phyloP scores from a whole-genome alignment of 2,888 invertebrate species.

The Gnatocerus cornutus region DNA sequence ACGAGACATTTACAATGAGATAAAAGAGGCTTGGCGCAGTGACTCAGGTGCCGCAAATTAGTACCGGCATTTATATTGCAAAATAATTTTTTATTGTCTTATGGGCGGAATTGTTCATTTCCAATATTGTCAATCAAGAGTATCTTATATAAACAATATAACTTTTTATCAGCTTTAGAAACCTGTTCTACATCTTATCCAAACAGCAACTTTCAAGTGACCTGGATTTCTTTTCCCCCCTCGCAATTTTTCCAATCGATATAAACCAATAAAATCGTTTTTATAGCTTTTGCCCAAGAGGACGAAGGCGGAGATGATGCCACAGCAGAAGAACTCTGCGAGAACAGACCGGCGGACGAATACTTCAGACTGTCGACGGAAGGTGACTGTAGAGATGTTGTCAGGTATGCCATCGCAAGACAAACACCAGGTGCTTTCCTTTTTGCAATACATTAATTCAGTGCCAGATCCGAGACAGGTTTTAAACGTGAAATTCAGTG shows the following conservation, averaged over 20 bases:
- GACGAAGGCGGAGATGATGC: constrained; percentile 77
- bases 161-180: constrained; percentile 51
- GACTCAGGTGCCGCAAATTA: constrained; percentile 23
- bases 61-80: constrained; percentile 7
- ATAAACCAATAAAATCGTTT: constrained; percentile 21
- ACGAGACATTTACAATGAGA: constrained; percentile 32
- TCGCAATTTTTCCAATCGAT: constrained; percentile 35
- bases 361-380: constrained; percentile 90
- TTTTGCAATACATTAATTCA: background rate
- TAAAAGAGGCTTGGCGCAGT: constrained; percentile 32
- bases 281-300: constrained; percentile 78
- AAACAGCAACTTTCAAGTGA: constrained; percentile 59
- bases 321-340: constrained; percentile 88
- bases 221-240: constrained; percentile 58
- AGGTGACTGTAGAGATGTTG: constrained; percentile 94
- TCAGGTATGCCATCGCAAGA: constrained; percentile 80
- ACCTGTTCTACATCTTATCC: constrained; percentile 58
- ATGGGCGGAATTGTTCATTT: constrained; percentile 4
- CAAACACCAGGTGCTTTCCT: constrained; percentile 17
- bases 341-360: constrained; percentile 91
- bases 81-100: background rate
- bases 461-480: background rate
- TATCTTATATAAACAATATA: constrained; percentile 45
- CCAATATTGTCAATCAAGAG: constrained; percentile 8
- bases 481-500: no score